Evolutionary conservation across 1,140 invertebrate species (phyloP).

Genomic region (Ericerus pela): DNA sequence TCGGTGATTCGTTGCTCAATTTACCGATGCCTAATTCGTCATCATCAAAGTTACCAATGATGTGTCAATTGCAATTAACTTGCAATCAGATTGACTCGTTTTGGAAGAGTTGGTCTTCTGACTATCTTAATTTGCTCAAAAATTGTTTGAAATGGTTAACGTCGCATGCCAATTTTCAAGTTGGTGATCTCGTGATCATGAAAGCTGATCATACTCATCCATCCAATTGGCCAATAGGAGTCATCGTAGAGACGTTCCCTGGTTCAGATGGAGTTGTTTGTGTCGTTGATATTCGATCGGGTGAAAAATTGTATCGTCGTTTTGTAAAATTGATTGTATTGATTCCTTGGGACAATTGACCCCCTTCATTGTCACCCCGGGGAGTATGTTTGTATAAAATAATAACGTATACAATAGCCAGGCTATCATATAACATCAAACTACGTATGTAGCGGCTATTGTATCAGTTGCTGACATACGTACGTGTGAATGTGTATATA

Average conservation of each 20-base stretch:
- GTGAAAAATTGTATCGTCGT: neutral
- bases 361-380: too few species aligned
- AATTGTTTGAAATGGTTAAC: slow-evolving; percentile 23
- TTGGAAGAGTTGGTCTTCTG: slow-evolving; percentile 26
- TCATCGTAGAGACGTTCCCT: slow-evolving; percentile 18
- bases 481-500: too few species aligned
- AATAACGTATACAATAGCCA: too few species aligned
- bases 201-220: neutral
- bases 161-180: slow-evolving; percentile 1
- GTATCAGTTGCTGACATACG: too few species aligned
- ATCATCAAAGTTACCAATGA: too few species aligned
- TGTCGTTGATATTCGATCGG: slow-evolving; percentile 20
- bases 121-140: slow-evolving; percentile 27
- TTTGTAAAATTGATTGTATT: too few species aligned
- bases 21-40: slow-evolving; percentile 26
- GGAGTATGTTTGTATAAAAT: too few species aligned
- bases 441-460: too few species aligned
- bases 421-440: too few species aligned
- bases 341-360: too few species aligned
- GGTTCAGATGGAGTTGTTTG: slow-evolving; percentile 24
- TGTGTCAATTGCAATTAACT: slow-evolving; percentile 20
- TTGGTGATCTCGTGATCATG: slow-evolving; percentile 3
- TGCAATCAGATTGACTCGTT: slow-evolving; percentile 25
- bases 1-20: slow-evolving; percentile 25
- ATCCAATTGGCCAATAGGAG: slow-evolving; percentile 25